Base-by-base conservation (phyloP, 1,140 invertebrate species). In the Hylyphantes graminicola region DNA sequence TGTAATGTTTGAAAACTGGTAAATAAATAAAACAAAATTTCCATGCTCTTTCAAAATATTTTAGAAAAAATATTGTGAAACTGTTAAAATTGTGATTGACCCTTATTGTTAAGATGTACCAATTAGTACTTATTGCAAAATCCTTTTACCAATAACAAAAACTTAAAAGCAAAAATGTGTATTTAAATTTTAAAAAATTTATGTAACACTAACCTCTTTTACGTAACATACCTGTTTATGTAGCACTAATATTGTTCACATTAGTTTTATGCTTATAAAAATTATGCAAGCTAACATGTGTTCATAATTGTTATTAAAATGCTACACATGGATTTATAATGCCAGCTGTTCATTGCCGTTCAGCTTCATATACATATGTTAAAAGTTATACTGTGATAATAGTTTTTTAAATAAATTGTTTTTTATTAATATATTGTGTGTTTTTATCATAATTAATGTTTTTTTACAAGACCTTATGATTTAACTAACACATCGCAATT, bases 331-430 rank as follows among this genome's bases (percentile, higher is more conserved):
- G n/a, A 63, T 19, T 63, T 63, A 17, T 17, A 63, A 63, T 35
- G 35, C 35, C 35, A 63, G 9, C 10, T 63, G 61, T 63, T 6
- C n/a, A 63, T 63, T n/a, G n/a, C 61, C 9, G 19, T 63, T n/a
- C 61, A 63, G 61, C 61, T 63, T 9, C 15, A n/a, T 63, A 17
- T 63, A 63, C 15, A 13, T 7, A 61, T 63, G 13, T 63, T 13
- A 63, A 63, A 13, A 63, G 61, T 9, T 63, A 63, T 68, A 10
- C 65, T 68, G 65, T 68, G 65, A 68, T 68, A 48, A 68, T 48
- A 48, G 8, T 9, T 13, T 68, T 68, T 68, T 68, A 68, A 48
- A 50, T 21, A 68, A 68, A 35, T 12, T 50, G 15, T 68, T 13
- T 15, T 63, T 35, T 35, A 35, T 35, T 35, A 35, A 35, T 35